Percentiles rank a stretch among this genome's conserved stretches.
phyloP scores from a whole-genome alignment of 1,140 invertebrate species.

The Panagrolaimus sp. region DNA sequence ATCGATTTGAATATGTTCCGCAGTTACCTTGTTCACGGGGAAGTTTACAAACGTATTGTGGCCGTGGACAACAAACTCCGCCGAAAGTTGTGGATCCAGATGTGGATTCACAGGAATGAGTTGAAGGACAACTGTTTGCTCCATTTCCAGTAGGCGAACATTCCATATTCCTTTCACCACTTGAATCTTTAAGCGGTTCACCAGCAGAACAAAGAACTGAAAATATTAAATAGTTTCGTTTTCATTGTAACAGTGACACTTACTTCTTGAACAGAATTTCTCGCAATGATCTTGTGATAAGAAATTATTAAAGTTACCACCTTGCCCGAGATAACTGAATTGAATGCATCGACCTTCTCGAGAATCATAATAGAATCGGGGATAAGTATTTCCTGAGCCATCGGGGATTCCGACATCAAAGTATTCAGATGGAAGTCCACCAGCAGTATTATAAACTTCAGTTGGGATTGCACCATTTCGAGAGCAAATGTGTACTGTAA shows the following conservation, averaged over 20 bases:
- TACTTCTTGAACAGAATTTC: constrained; percentile 58
- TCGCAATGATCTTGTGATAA: constrained; percentile 56
- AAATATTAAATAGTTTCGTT: constrained; percentile 12
- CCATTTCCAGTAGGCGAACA: constrained; percentile 56
- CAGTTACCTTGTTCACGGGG: constrained; percentile 57
- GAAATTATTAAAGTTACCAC: constrained; percentile 58
- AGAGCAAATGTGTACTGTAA: constrained; percentile 51
- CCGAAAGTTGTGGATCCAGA: constrained; percentile 53
- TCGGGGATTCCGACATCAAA: constrained; percentile 57
- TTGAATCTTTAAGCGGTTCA: constrained; percentile 55
- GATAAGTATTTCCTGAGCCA: constrained; percentile 52
- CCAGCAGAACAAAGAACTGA: constrained; percentile 55
- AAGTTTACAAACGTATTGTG: constrained; percentile 57
- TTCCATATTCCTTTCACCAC: constrained; percentile 57
- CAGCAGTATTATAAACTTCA: constrained; percentile 57
- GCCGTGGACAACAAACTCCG: constrained; percentile 53
- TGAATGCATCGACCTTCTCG: constrained; percentile 56
- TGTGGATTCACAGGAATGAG: constrained; percentile 55
- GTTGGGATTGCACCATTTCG: constrained; percentile 57
- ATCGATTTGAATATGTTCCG: constrained; percentile 54
- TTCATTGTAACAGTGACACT: constrained; percentile 28
- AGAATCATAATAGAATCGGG: constrained; percentile 55
- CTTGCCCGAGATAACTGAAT: constrained; percentile 55
- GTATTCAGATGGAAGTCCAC: constrained; percentile 53
- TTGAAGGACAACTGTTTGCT: constrained; percentile 51